These are phyloP conservation scores for Pegea sp. DNA, from an alignment of 23 tunicate species.

Conservation along the genomic window DNA sequence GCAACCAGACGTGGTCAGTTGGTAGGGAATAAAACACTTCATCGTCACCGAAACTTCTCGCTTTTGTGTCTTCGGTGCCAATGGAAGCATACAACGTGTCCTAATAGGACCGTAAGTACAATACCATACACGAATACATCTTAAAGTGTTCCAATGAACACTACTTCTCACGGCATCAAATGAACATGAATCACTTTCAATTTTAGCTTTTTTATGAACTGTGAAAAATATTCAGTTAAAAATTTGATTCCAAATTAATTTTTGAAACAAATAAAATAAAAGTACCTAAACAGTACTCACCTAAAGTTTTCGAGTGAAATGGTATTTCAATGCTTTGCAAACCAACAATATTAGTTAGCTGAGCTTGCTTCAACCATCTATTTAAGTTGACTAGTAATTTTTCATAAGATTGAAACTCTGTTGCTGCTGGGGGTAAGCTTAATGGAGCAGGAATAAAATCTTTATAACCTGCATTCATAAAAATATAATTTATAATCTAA, in stretches of 20 bases:
- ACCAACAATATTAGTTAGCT: not conserved
- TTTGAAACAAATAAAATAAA: too few species aligned
- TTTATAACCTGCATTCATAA: not conserved
- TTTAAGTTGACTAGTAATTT: not conserved
- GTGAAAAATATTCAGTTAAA: not conserved
- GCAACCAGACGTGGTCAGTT: slow-evolving; percentile 43
- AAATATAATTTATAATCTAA: too few species aligned
- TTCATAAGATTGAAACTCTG: not conserved
- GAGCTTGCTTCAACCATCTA: not conserved
- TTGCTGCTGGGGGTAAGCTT: not conserved
- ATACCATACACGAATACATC: slow-evolving; percentile 37
- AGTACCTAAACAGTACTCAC: too few species aligned
- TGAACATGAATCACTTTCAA: slow-evolving; percentile 8
- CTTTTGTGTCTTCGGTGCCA: not conserved
- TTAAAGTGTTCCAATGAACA: slow-evolving; percentile 21
- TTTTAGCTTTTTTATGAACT: slow-evolving; percentile 17
- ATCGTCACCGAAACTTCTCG: slow-evolving; percentile 6
- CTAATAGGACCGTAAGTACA: not conserved
- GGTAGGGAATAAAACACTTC: slow-evolving; percentile 23
- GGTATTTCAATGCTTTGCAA: not conserved
- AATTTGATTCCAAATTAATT: not conserved
- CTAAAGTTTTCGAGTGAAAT: not conserved
- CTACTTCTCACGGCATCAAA: slow-evolving; percentile 9
- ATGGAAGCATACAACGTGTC: not conserved
- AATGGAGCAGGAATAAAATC: not conserved